Evolutionary conservation across 1,140 invertebrate species (phyloP).

Genomic region (Augochlora pura): DNA sequence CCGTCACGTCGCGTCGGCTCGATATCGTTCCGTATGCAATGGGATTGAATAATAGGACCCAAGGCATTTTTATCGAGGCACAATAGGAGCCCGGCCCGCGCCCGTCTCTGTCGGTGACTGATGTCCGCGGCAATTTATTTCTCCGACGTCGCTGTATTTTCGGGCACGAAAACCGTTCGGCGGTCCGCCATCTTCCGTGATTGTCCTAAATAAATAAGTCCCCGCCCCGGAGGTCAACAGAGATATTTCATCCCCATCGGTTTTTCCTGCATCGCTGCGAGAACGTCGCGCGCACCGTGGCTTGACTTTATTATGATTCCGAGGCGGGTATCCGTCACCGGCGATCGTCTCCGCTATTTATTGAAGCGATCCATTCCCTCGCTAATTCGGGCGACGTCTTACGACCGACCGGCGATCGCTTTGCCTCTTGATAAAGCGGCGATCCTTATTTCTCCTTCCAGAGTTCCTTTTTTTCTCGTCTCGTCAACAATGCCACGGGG

Average conservation of each 20-base stretch:
- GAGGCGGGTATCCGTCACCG: background rate
- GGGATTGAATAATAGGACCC: conserved; percentile 54
- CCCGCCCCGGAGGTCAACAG: background rate
- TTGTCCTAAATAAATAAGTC: conserved; percentile 47
- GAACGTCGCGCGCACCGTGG: background rate
- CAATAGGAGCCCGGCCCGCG: conserved; percentile 30
- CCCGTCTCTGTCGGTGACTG: conserved; percentile 12
- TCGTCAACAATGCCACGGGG: conserved; percentile 11
- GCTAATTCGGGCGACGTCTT: conserved; percentile 37
- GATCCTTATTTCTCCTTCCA: no score
- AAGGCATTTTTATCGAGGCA: conserved; percentile 41
- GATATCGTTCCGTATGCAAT: conserved; percentile 39
- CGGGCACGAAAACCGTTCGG: conserved; percentile 34
- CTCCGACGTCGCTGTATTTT: conserved; percentile 8
- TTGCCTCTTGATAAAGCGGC: conserved; percentile 45
- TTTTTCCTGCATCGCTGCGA: background rate
- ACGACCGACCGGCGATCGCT: background rate
- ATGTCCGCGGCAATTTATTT: conserved; percentile 40
- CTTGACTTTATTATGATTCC: conserved; percentile 35
- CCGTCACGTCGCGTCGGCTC: background rate
- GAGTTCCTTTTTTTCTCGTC: background rate
- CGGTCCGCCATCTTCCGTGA: conserved; percentile 19
- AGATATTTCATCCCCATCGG: conserved; percentile 18
- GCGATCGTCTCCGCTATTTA: conserved; percentile 40
- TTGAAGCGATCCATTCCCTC: conserved; percentile 41